Base-by-base conservation (phyloP, 2,113 vertebrate genomes). In the Ondatra zibethicus region DNA sequence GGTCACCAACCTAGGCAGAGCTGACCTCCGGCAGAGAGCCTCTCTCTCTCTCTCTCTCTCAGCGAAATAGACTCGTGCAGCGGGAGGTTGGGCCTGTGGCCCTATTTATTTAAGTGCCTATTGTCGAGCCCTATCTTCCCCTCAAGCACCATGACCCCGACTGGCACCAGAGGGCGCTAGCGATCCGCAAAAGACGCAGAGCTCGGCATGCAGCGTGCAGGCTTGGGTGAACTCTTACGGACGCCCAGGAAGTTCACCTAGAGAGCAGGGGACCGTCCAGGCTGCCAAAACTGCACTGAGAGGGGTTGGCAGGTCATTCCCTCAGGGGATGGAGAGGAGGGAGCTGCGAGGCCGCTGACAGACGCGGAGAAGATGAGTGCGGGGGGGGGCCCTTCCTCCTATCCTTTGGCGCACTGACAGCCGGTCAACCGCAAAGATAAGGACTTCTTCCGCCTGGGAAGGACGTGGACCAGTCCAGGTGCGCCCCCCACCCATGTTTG, bases 161-260 rank as follows among this genome's bases (percentile, higher is more conserved):
- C 0, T 12, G 76, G 4, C 97, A 97, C 95, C 95, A 97, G 97
- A 95, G 97, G 95, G 97, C 95, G 96, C 96, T 36, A 89, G 81
- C 47, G n/a, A 55, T 31, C 94, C 65, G 88, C 91, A 80, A 70
- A 93, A 92, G 90, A 78, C 21, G 19, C 50, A 0, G 66, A 25
- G 0, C 17, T 2, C 13, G 4, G 14, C 14, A 39, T 1, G 4
- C 16, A 2, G 8, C 2, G 2, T 0, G 25, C 5, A 3, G 31
- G 58, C 58, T 0, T 21, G 55, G 16, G 31, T 13, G 10, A n/a
- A 29, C 29, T 0, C 4, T n/a, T 33, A 8, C 12, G 23, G 31
- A 31, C 9, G 8, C 52, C 7, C 1, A 7, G 7, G 50, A 13
- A 29, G 45, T 31, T 23, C 12, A 3, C 19, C 0, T 16, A n/a